Evolutionary conservation across 23 tunicate species (phyloP), one percentile per base, ranked within the genome.

Genomic region (Styela plicata): DNA sequence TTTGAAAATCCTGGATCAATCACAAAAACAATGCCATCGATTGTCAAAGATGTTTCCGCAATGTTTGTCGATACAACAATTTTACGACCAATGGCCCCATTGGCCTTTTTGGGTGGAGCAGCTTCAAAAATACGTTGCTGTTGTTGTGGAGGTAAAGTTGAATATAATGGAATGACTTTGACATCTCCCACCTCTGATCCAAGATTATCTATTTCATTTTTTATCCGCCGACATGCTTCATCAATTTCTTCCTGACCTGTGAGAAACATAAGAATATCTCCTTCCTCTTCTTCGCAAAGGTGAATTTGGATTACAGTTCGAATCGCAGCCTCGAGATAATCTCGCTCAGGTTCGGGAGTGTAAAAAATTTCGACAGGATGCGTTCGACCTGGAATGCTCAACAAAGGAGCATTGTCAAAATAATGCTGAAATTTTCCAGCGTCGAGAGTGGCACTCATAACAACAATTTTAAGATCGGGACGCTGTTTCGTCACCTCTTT

Each of bases 1-100:
- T 94, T 94, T n/a, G 98, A 94, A 77, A 94, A 94, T n/a, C 98
- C 98, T 18, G 98, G 98, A 82, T 94, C 98, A 2, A 94, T 89
- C 29, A 94, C 98, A 64, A 94, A 94, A 2, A 89, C 98, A 67
- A 94, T 94, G 29, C 98, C 98, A 73, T 94, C 98, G 80, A 94
- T 94, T 28, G 98, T 94, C 27, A 94, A 81, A 22, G 98, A 89
- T 3, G 98, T 94, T 86, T 94, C 98, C 20, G 98, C 98, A 44
- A 94, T 94, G 69, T 94, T 94, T 10, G 98, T 94, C 16, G 98
- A 89, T 34, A 94, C 85, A 13, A 94, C 94, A 22, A 94, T 86
- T 79, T 95, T 95, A 71, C 99, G 64, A 29, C 99, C 99, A 53
- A 86, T 85, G 1, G 99, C 99, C 24, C 99, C 99, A 61, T 89